phyloP scores from a whole-genome alignment of 2,888 invertebrate genomes.

The Heliconius ismenius region DNA sequence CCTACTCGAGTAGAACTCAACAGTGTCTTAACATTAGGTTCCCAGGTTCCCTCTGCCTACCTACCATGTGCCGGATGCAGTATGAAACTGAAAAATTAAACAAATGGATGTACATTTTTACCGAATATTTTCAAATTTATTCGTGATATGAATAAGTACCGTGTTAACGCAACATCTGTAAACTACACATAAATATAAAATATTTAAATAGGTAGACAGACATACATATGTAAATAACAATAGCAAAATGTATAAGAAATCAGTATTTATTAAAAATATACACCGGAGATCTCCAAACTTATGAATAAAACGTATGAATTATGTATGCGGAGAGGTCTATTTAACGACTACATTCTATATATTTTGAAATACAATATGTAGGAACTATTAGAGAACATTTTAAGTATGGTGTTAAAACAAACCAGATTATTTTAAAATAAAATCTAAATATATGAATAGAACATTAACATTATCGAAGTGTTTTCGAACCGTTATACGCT shows the following conservation, averaged over 20 bases:
- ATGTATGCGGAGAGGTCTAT: slow-evolving; percentile 8
- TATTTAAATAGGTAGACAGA: background rate
- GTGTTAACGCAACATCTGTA: background rate
- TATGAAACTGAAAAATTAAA: too few relatives aligned
- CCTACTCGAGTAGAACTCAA: background rate
- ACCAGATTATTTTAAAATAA: background rate
- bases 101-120: too few relatives aligned
- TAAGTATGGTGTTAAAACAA: slow-evolving; percentile 11
- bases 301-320: slow-evolving; percentile 11
- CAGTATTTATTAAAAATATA: slow-evolving; percentile 25
- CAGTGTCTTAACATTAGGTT: background rate
- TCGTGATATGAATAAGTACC: background rate
- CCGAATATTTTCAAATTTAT: background rate
- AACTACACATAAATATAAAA: slow-evolving; percentile 1
- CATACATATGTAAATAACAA: slow-evolving; percentile 1
- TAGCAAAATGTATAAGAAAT: slow-evolving; percentile 33
- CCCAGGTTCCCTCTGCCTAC: too few relatives aligned
- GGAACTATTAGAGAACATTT: slow-evolving; percentile 22
- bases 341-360: slow-evolving; percentile 3
- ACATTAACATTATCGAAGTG: background rate
- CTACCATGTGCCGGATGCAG: too few relatives aligned
- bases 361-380: slow-evolving; percentile 5
- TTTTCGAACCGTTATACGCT: background rate
- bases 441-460: slow-evolving; percentile 20
- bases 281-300: slow-evolving; percentile 11